Evolutionary conservation across 2,797 vertebrate species (phyloP), one percentile per base, ranked within the genome.

Genomic region (Lepilemur ruficaudatus): DNA sequence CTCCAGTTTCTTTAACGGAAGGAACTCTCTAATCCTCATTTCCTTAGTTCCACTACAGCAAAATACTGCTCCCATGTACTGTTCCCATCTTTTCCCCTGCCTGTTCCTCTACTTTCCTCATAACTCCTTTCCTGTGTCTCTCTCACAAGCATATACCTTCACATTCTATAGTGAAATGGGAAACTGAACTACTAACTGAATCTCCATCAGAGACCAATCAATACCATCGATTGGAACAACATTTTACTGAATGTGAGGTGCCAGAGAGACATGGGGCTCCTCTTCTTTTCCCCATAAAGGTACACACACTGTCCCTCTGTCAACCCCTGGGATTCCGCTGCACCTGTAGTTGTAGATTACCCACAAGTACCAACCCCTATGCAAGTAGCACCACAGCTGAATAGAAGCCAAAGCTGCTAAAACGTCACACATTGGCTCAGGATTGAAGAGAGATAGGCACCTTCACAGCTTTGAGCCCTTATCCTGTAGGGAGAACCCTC

Each of bases 181-280:
- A 93, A 72, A 15, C 18, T 25, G 82, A 98, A 97, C 9, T 88
- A 95, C 89, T 79, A 97, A 96, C 9, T 79, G 94, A 87, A 76
- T 85, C 61, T 67, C 67, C 82, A 65, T 75, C 93, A 97, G 82
- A 94, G 55, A 78, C 38, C 12, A 86, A 97, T 96, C 94, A 93
- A 96, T 93, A 87, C 9, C 96, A 97, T 61, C 28, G 32, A 86
- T 52, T 84, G 84, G 43, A 95, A 83, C 5, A 95, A 83, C 7
- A 96, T 96, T 98, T 97, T 95, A 97, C 38, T 78, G 52, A 83
- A 15, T 52, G 38, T 89, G 94, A 94, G 87, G 95, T 46, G 13
- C 96, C 96, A 97, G 82, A 69, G 78, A 98, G 43, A 30, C 9
- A 0, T 4, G 81, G 55, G 86, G 95, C 70, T 5, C 57, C 7